Base-by-base conservation (phyloP, 2,888 invertebrate species). In the Suillia variegata region DNA sequence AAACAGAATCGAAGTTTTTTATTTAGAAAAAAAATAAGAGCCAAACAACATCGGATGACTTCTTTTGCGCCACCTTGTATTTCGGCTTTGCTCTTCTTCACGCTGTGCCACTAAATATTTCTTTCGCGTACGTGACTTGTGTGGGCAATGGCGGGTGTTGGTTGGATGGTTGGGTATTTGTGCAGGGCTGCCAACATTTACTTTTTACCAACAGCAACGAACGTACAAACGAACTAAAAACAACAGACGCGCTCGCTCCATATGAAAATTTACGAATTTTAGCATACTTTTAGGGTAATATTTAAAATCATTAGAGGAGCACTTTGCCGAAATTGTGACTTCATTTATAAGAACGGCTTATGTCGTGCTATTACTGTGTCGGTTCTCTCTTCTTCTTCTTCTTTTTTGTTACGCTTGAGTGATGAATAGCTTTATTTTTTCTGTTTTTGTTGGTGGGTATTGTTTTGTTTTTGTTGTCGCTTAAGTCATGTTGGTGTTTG, bases 281-380 rank as follows among this genome's bases (percentile, higher is more conserved):
- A 45, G 17, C 45, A 45, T 45, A 45, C 20, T 17, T 20, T 17
- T 4, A 26, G 33, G 12, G 56, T 53, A 56, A 53, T 60, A 47
- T 56, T 38, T 34, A 53, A 60, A 60, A 60, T 60, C 56, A 56
- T 60, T 60, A 60, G 48, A 56, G 42, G 56, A 56, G 53, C 56
- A 54, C 60, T 60, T 56, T 53, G 53, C 56, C 33, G 48, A 45
- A 45, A 45, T 60, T 48, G 49, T 53, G 56, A 31, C 56, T 49
- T 56, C 42, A 56, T 60, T 53, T 26, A 60, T 22, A 49, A 48
- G 49, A 48, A 20, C 3, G 20, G 20, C 45, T 45, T 45, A 8
- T 20, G 45, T n/a, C n/a, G n/a, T n/a, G n/a, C n/a, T n/a, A n/a
- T n/a, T n/a, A n/a, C n/a, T n/a, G n/a, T n/a, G n/a, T n/a, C n/a